Conservation (phyloP, 2,888 invertebrate species). For the Diadegma fenestrale region DNA sequence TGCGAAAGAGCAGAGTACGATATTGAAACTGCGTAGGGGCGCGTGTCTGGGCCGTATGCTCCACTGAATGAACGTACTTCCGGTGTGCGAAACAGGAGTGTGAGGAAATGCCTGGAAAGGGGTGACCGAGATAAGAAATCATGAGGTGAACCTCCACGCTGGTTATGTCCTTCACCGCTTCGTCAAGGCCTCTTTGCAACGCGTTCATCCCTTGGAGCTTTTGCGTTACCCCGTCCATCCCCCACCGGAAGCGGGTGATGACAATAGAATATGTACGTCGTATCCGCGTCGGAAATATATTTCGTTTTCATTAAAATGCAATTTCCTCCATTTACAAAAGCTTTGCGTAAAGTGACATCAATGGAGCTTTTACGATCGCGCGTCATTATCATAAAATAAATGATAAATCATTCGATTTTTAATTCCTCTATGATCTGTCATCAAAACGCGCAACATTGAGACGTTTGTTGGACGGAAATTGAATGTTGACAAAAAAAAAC, state of each 20-base stretch:
- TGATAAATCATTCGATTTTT: too few species aligned
- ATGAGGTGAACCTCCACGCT: slow-evolving; percentile 59
- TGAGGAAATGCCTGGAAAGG: slow-evolving; percentile 12
- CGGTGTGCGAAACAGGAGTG: not conserved
- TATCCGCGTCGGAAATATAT: not conserved
- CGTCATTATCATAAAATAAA: too few species aligned
- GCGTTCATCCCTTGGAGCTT: slow-evolving; percentile 24
- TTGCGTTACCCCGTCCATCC: not conserved
- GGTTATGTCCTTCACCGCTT: slow-evolving; percentile 53
- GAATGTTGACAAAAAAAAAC: not conserved
- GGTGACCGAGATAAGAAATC: slow-evolving; percentile 46
- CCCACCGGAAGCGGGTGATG: not conserved
- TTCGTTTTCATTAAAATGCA: not conserved
- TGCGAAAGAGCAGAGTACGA: not conserved
- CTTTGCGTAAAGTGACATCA: too few species aligned
- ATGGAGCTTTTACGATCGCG: too few species aligned
- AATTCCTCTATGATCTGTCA: too few species aligned
- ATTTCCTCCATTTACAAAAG: not conserved
- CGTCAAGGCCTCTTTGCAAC: slow-evolving; percentile 3
- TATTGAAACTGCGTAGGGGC: not conserved
- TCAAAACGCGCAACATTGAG: too few species aligned
- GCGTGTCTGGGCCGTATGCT: not conserved
- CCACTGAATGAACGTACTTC: slow-evolving; percentile 54
- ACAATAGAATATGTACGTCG: not conserved
- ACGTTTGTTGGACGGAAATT: too few species aligned